A percentile compares a stretch with the other conserved stretches of the same genome.
These are phyloP conservation scores for Meteorus sp. DNA, from an alignment of 1,140 invertebrate species.

Conservation along the genomic window DNA sequence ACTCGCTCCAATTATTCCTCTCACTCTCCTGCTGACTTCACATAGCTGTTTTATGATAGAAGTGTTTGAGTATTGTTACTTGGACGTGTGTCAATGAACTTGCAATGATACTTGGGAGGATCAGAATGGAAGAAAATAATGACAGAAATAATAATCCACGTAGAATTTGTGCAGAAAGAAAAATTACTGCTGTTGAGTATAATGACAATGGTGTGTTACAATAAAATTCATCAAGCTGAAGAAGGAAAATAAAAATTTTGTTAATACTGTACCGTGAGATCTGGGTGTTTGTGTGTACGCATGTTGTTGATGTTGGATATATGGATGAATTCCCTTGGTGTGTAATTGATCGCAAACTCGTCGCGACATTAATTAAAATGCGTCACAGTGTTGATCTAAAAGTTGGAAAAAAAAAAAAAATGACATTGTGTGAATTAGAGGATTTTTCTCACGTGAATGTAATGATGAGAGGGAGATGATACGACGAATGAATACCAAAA, in stretches of 20 bases:
- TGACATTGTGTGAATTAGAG: background rate
- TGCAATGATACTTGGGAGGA: background rate
- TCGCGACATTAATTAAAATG: constrained; percentile 9
- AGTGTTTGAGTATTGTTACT: no score
- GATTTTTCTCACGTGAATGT: constrained; percentile 5
- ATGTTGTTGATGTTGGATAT: no score
- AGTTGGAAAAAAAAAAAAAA: background rate
- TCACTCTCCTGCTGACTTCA: background rate
- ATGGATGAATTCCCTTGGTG: no score
- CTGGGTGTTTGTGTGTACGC: background rate
- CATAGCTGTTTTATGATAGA: no score
- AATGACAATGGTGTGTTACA: background rate
- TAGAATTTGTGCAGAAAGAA: background rate
- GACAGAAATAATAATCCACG: background rate
- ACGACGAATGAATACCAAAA: no score
- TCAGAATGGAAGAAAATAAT: background rate
- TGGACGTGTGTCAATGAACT: background rate
- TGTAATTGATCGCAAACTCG: constrained; percentile 13
- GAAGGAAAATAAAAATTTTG: constrained; percentile 1
- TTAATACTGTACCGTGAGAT: constrained; percentile 7
- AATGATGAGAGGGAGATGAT: no score
- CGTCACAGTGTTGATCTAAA: background rate
- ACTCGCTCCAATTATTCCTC: constrained; percentile 10
- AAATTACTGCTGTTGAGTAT: background rate
- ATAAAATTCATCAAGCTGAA: background rate